A percentile compares a stretch with the other conserved stretches of the same genome.
Conservation (phyloP, 2,888 invertebrate species). For the Eristalis pertinax region DNA sequence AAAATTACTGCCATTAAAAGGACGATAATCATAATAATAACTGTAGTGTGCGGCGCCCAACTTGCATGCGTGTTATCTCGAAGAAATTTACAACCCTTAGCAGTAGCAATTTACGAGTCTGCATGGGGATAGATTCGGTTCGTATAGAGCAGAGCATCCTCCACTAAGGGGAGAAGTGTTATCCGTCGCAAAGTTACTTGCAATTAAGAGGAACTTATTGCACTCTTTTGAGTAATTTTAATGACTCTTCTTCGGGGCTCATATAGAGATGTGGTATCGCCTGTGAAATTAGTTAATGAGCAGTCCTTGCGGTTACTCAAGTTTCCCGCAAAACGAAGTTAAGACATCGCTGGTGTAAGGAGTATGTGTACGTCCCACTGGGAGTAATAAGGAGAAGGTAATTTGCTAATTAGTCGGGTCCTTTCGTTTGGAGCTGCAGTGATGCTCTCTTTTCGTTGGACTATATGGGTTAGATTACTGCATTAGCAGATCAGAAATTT, state of each 20-base stretch:
- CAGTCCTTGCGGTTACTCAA: conserved; percentile 56
- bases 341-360: conserved; percentile 31
- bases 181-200: conserved; percentile 63
- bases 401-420: conserved; percentile 60
- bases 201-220: conserved; percentile 68
- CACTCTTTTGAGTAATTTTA: conserved; percentile 70
- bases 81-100: conserved; percentile 63
- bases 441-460: neutral
- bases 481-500: neutral
- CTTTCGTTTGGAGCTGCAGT: neutral
- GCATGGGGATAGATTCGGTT: conserved; percentile 36
- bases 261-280: conserved; percentile 24
- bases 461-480: neutral
- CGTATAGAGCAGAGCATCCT: conserved; percentile 5
- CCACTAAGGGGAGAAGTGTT: conserved; percentile 15
- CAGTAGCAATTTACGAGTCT: conserved; percentile 63
- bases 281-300: conserved; percentile 43
- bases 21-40: conserved; percentile 69
- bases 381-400: conserved; percentile 62
- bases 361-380: conserved; percentile 20
- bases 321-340: conserved; percentile 44
- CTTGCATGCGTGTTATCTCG: conserved; percentile 58
- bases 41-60: conserved; percentile 32
- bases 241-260: conserved; percentile 46
- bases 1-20: conserved; percentile 70